Evolutionary conservation across 2,797 vertebrate genomes (phyloP), one percentile per base, ranked within the genome.

Genomic region (Alcedo quadribrachys): DNA sequence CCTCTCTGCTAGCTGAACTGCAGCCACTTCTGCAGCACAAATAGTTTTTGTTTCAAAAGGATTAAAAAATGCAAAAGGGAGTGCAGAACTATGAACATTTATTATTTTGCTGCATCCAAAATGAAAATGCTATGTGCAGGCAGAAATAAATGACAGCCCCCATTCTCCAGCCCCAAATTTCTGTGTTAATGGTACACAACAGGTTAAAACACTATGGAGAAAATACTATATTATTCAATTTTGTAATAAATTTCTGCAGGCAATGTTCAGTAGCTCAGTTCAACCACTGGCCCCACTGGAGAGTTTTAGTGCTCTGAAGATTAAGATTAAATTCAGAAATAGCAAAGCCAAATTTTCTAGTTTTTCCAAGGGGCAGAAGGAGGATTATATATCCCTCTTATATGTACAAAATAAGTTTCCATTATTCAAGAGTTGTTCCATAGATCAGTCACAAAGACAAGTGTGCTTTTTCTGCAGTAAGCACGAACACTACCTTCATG

Each of bases 381-480:
- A 78, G 73, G 65, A 94, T 89, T 83, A 81, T 87, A 92, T 48
- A 78, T 90, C 83, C 86, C 69, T 83, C 86, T 76, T 93, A 74
- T 65, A 87, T 19, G 67, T 51, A 95, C 53, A 94, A 96, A 96
- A 92, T 79, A 93, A 94, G 67, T 94, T 95, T 97, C 92, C 80
- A 93, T 94, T 92, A 94, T 95, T 94, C 94, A 93, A 94, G 79
- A 79, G 90, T 55, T 92, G 85, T 78, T 95, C 87, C 89, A 91
- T 30, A 96, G 95, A 97, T 96, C 93, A 96, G 92, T 89, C 95
- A 94, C 89, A 92, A 89, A 93, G 85, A 94, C 91, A 90, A 91
- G 89, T 30, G 58, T 93, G 91, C 68, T 95, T 96, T 97, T 95
- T 83, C 92, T 94, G 61, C 92, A 90, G 87, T 75, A 81, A 93